Base-by-base conservation (phyloP, 1,140 invertebrate species). In the Hylyphantes graminicola region DNA sequence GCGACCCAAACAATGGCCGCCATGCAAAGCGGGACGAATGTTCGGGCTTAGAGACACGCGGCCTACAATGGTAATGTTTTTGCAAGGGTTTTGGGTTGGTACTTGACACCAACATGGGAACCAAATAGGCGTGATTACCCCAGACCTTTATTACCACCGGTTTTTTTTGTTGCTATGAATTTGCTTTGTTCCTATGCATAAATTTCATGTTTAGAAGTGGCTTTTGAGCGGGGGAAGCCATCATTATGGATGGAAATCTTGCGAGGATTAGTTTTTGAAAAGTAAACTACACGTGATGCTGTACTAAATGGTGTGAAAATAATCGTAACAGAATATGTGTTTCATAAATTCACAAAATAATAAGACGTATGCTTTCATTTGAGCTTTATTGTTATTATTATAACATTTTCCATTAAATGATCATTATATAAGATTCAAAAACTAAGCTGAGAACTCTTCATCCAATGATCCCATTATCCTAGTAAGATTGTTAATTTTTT, bases 91-190 rank as follows among this genome's bases (percentile, higher is more conserved):
- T 35, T 19, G 63, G 61, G 61, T 51, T 61, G 77, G 77, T 70
- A 80, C 77, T 80, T 80, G 77, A 80, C 77, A 80, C 77, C 77
- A 80, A 78, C 63, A 21, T 67, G 63, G 77, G 77, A 65, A 80
- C 55, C 77, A 17, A 55, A 53, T 64, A 70, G 65, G 63, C 77
- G 54, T 80, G 77, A 80, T 80, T 67, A 78, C 21, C 51, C 63
- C 35, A 70, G 54, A 70, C 35, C 67, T 65, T 67, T 78, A 17
- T 70, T 70, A 17, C 57, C 12, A 59, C 12, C n/a, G n/a, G 0
- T 54, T 50, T 15, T 70, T 70, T 59, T 70, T 70, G 13, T 68
- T 70, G 51, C 19, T 6, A 11, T 65, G 11, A 51, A 53, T 70
- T 70, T 13, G n/a, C 54, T 53, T 17, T 8, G 10, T n/a, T 15